Evolutionary conservation across 2,113 vertebrate genomes (phyloP).

Genomic region (Vulpes vulpes): DNA sequence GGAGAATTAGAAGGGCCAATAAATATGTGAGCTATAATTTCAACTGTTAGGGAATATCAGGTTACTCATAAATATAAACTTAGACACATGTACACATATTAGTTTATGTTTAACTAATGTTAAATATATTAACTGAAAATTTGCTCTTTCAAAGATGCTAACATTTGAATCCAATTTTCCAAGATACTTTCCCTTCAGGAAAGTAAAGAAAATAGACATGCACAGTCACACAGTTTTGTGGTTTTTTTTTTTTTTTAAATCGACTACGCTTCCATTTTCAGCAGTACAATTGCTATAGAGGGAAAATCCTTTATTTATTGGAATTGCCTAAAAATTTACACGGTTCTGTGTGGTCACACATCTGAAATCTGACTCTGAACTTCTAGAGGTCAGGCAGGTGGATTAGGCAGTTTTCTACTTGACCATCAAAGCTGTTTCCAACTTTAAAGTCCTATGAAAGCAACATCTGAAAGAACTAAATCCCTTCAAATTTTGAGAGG

Average conservation of each 20-base stretch:
- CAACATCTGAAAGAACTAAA: conserved; percentile 17
- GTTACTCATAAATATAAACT: neutral
- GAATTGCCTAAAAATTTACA: conserved; percentile 3
- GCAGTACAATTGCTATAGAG: neutral
- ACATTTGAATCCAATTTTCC: neutral
- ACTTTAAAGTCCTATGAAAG: neutral
- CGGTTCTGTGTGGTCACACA: neutral
- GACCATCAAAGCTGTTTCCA: neutral
- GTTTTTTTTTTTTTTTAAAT: neutral
- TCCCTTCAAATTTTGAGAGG: neutral
- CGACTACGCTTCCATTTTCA: conserved; percentile 13
- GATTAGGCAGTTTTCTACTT: neutral
- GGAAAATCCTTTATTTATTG: neutral
- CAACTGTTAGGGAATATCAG: neutral
- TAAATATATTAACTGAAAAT: neutral
- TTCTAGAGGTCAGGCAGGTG: neutral
- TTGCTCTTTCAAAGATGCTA: neutral
- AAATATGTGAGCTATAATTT: neutral
- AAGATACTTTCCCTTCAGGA: neutral
- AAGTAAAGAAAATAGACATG: conserved; percentile 25
- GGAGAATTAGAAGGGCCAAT: neutral
- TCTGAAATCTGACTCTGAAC: neutral
- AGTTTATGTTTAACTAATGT: neutral
- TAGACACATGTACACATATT: neutral
- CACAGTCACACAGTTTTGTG: neutral